Evolutionary conservation across 2,888 invertebrate species (phyloP).

Genomic region (Vanessa cardui): DNA sequence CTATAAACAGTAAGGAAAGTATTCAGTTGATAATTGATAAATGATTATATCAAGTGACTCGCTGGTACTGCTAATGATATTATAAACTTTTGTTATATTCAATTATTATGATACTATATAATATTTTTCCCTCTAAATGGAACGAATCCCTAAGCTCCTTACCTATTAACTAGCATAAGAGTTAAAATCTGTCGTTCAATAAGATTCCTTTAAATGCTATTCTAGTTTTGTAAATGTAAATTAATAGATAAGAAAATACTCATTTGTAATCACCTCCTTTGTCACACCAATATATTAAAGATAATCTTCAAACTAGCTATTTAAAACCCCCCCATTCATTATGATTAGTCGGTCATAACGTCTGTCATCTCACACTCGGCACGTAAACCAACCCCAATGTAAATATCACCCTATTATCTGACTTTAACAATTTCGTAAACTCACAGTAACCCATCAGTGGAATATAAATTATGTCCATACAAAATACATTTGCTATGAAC

Average conservation of each 20-base stretch:
- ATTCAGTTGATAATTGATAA: no score
- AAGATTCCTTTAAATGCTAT: no score
- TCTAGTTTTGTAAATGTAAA: not conserved
- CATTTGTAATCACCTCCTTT: constrained; percentile 1
- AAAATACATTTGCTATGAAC: constrained; percentile 45
- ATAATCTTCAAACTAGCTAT: constrained; percentile 31
- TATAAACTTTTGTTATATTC: no score
- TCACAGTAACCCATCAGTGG: constrained; percentile 78
- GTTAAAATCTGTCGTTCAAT: no score
- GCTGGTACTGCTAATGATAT: no score
- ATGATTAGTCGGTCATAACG: constrained; percentile 69
- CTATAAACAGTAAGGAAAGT: no score
- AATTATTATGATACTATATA: no score
- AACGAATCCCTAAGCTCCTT: not conserved
- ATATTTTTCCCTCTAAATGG: no score
- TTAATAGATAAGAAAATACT: not conserved
- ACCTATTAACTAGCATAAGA: not conserved
- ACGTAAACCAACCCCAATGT: constrained; percentile 74
- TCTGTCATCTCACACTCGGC: constrained; percentile 64
- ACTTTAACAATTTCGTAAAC: constrained; percentile 82
- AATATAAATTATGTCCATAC: constrained; percentile 75
- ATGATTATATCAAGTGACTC: no score
- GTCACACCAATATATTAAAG: constrained; percentile 26
- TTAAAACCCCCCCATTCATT: constrained; percentile 57
- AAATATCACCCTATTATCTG: constrained; percentile 79